A percentile compares a stretch with the other conserved stretches of the same genome.
Conservation (phyloP, 2,797 vertebrate genomes). For the Salmo trutta region DNA sequence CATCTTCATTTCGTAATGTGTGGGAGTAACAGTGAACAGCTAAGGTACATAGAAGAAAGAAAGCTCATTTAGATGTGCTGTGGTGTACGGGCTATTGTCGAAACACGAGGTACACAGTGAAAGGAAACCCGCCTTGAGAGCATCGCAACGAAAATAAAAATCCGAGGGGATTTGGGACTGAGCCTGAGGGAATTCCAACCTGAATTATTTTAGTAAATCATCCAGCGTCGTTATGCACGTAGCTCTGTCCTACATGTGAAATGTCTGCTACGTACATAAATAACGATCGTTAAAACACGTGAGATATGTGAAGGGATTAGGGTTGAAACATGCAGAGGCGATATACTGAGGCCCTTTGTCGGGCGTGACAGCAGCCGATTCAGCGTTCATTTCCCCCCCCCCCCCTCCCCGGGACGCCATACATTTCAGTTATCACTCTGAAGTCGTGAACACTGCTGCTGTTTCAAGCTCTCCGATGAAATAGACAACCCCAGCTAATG, state of each 20-base stretch:
- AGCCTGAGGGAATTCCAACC: neutral
- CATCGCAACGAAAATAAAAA: neutral
- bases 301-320: conserved; percentile 4
- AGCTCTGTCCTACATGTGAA: neutral
- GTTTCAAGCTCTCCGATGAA: conserved; percentile 26
- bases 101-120: neutral
- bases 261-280: neutral
- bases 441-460: conserved; percentile 1
- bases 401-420: conserved; percentile 24
- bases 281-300: neutral
- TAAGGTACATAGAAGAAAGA: neutral
- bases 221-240: too few relatives aligned
- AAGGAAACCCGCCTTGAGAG: neutral
- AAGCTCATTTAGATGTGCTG: neutral
- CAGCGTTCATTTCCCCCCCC: conserved; percentile 33
- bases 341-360: conserved; percentile 30
- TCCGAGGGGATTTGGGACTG: too few relatives aligned
- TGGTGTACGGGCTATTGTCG: neutral
- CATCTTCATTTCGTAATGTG: neutral
- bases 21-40: neutral
- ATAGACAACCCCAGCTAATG: conserved; percentile 11
- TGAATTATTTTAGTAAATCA: neutral
- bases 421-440: conserved; percentile 16
- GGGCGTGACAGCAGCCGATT: conserved; percentile 30
- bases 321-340: conserved; percentile 12